Evolutionary conservation across 2,113 vertebrate genomes (phyloP).

Genomic region (Indicator indicator): DNA sequence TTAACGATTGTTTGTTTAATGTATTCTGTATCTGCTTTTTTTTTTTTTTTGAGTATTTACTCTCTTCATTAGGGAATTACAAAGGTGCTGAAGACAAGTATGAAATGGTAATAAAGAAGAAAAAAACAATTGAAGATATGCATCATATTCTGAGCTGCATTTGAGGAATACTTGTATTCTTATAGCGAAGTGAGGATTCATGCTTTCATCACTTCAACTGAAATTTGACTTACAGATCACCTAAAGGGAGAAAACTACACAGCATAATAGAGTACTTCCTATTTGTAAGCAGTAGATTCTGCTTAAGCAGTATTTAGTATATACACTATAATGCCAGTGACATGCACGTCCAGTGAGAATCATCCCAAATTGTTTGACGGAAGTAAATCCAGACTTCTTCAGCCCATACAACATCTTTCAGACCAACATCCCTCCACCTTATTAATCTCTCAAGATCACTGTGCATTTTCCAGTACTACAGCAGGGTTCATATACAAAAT

Average conservation of each 20-base stretch:
- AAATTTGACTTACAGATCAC: background rate
- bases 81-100: background rate
- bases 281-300: background rate
- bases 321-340: background rate
- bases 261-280: background rate
- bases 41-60: background rate
- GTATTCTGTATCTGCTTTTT: conserved; percentile 12
- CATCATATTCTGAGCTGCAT: background rate
- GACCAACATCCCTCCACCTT: background rate
- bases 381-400: background rate
- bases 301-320: background rate
- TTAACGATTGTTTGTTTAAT: conserved; percentile 5
- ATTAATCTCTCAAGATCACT: background rate
- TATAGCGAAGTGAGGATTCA: background rate
- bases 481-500: background rate
- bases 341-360: background rate
- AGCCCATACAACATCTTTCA: background rate
- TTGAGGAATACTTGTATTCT: background rate
- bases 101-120: background rate
- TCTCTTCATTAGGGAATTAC: conserved; percentile 20
- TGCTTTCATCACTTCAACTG: background rate
- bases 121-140: background rate
- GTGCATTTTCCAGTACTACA: background rate
- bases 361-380: background rate
- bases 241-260: background rate